These are phyloP conservation scores for Pelobates cultripes DNA, from an alignment of 2,797 vertebrate genomes.

Conservation along the genomic window DNA sequence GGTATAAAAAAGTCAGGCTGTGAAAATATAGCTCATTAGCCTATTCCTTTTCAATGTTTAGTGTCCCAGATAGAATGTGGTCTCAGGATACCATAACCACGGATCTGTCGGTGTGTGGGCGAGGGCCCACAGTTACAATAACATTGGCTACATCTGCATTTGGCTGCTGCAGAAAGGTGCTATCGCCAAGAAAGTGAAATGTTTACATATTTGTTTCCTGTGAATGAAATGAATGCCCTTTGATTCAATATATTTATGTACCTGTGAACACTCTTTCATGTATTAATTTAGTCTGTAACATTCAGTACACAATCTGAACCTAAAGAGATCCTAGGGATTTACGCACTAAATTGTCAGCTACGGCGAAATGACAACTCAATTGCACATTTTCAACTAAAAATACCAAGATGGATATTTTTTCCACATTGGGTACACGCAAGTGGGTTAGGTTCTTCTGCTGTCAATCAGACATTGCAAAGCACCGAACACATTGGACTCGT, in stretches of 20 bases:
- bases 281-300: not conserved
- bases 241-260: not conserved
- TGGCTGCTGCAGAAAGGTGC: slow-evolving; percentile 14
- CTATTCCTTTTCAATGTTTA: not conserved
- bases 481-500: too few species aligned
- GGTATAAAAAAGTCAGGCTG: too few species aligned
- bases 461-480: too few species aligned
- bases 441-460: too few species aligned
- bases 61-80: not conserved
- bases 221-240: slow-evolving; percentile 14
- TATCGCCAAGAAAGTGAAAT: slow-evolving; percentile 1
- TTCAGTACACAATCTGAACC: not conserved
- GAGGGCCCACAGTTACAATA: slow-evolving; percentile 22
- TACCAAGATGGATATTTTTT: too few species aligned
- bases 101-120: not conserved
- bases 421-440: too few species aligned
- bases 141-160: slow-evolving; percentile 22
- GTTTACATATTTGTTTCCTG: slow-evolving; percentile 30
- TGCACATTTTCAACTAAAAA: too few species aligned
- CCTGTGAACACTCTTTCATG: not conserved
- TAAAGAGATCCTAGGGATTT: not conserved
- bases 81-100: not conserved
- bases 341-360: too few species aligned
- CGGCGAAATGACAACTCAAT: too few species aligned
- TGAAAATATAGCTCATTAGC: too few species aligned